These are phyloP conservation scores for Drosophila dives DNA, from an alignment of 2,888 invertebrate genomes.

Conservation along the genomic window DNA sequence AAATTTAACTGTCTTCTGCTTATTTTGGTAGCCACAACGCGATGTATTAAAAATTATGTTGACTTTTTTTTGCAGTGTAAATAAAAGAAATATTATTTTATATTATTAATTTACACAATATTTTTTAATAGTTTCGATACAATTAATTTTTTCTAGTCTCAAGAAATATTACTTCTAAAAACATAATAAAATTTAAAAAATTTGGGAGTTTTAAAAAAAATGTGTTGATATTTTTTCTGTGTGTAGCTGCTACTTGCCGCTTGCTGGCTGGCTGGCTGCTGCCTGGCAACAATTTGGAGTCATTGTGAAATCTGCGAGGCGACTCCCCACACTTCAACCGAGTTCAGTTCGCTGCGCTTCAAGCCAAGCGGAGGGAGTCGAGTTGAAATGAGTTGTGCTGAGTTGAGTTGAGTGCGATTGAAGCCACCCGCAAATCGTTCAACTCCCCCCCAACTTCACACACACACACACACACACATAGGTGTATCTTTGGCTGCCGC, in stretches of 20 bases:
- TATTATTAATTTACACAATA: no score
- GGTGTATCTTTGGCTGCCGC: slow-evolving; percentile 23
- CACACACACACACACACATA: background rate
- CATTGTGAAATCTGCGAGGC: slow-evolving; percentile 67
- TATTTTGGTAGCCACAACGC: no score
- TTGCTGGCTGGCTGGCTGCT: slow-evolving; percentile 6
- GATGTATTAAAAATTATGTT: no score
- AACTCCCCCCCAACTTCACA: slow-evolving; percentile 40
- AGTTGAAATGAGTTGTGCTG: slow-evolving; percentile 6
- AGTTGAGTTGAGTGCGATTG: slow-evolving; percentile 15
- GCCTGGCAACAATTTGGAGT: slow-evolving; percentile 37
- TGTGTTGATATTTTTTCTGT: background rate
- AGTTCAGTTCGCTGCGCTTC: slow-evolving; percentile 60
- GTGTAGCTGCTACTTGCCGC: slow-evolving; percentile 3
- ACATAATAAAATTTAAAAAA: background rate
- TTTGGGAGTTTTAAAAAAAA: rapidly evolving
- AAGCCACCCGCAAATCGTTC: slow-evolving; percentile 73
- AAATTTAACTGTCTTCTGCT: no score
- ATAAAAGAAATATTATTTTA: no score
- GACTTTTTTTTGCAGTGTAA: no score
- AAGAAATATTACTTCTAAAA: background rate
- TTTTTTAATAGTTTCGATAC: no score
- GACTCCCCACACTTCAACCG: slow-evolving; percentile 42
- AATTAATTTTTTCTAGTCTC: no score
- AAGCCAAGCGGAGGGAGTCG: slow-evolving; percentile 41